A percentile compares a stretch with the other conserved stretches of the same genome.
Evolutionary conservation across 2,888 invertebrate genomes (phyloP).

Genomic region (Tetanocera ferruginea): DNA sequence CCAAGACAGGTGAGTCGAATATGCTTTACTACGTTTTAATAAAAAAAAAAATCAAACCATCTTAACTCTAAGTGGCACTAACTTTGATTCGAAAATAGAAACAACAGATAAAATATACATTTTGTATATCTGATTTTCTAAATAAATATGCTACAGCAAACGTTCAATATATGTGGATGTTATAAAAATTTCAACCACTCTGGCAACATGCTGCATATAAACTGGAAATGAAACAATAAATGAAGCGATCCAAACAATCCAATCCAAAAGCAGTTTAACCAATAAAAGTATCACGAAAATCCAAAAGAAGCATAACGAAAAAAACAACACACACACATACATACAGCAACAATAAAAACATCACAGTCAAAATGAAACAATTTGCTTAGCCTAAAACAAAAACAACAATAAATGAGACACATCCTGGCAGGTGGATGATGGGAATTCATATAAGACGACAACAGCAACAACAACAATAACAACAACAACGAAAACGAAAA

Average conservation of each 20-base stretch:
- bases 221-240: neutral
- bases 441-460: neutral
- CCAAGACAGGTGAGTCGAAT: too few species aligned
- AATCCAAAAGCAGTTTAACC: slow-evolving; percentile 11
- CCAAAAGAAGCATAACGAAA: neutral
- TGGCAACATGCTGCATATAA: neutral
- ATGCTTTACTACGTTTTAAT: too few species aligned
- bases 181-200: neutral
- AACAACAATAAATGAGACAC: slow-evolving; percentile 5
- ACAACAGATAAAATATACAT: too few species aligned
- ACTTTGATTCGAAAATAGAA: too few species aligned
- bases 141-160: neutral
- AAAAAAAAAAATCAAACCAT: too few species aligned
- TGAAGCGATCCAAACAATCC: neutral
- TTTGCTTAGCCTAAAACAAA: neutral
- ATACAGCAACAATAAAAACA: neutral
- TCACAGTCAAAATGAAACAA: neutral
- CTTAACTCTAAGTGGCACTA: too few species aligned
- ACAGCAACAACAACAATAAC: neutral
- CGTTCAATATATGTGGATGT: neutral
- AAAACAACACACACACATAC: neutral
- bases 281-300: neutral
- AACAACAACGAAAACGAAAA: neutral
- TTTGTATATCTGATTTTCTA: neutral
- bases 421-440: slow-evolving; percentile 17